A percentile compares a stretch with the other conserved stretches of the same genome.
phyloP scores from a whole-genome alignment of 2,888 invertebrate genomes.

The Thecocarcelia acutangulata region DNA sequence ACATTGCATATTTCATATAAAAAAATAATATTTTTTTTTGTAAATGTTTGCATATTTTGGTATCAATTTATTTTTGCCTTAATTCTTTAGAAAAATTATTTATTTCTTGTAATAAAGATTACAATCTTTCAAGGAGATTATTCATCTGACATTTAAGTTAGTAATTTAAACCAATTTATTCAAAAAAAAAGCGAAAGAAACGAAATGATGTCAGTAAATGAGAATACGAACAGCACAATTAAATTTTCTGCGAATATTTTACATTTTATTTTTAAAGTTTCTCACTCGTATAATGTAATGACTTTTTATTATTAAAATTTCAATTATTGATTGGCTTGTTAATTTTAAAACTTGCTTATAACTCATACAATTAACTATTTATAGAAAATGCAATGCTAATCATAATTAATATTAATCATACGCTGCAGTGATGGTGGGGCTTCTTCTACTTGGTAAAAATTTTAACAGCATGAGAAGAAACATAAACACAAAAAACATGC shows the following conservation, averaged over 20 bases:
- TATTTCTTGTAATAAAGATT: constrained; percentile 39
- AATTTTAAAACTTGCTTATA: constrained; percentile 2
- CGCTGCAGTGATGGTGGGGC: not conserved
- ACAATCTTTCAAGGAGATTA: constrained; percentile 19
- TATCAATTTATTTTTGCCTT: constrained; percentile 3
- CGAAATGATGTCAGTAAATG: constrained; percentile 1
- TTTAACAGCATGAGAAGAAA: no score
- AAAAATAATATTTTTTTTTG: constrained; percentile 44
- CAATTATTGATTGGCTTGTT: not conserved
- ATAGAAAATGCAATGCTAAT: not conserved
- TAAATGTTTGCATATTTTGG: constrained; percentile 55
- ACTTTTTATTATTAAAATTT: not conserved
- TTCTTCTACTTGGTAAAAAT: no score
- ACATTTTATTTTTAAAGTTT: not conserved
- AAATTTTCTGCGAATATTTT: not conserved
- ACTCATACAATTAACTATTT: not conserved
- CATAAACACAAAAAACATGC: no score
- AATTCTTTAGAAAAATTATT: constrained; percentile 45
- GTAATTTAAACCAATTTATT: not conserved
- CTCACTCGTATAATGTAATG: not conserved
- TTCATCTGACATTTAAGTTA: constrained; percentile 38
- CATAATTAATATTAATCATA: constrained; percentile 56
- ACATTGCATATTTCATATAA: not conserved
- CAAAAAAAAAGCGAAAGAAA: not conserved
- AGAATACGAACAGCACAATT: constrained; percentile 8